phyloP scores from a whole-genome alignment of 2,113 vertebrate species.

The Tragelaphus scriptus region DNA sequence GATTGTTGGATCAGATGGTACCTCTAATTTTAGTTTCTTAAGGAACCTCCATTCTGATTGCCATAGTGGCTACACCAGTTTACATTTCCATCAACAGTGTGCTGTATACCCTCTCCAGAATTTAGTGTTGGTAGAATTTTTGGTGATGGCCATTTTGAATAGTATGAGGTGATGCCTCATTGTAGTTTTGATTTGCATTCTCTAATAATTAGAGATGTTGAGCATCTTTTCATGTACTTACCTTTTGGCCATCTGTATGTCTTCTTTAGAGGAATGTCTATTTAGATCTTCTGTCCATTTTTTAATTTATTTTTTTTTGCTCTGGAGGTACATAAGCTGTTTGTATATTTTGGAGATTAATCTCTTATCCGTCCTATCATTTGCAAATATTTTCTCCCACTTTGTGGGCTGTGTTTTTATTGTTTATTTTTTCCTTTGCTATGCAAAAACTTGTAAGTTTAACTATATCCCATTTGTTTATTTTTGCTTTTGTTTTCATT shows the following conservation, averaged over 20 bases:
- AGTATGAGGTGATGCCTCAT: not conserved
- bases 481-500: not conserved
- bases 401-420: not conserved
- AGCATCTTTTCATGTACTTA: not conserved
- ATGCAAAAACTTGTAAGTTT: not conserved
- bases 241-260: not conserved
- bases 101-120: not conserved
- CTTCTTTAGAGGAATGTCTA: not conserved
- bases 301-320: not conserved
- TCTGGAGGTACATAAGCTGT: not conserved
- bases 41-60: not conserved
- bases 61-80: not conserved
- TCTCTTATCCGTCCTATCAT: fast-evolving
- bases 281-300: not conserved
- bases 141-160: not conserved
- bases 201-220: not conserved
- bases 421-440: not conserved
- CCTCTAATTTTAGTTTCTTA: not conserved
- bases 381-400: not conserved
- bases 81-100: not conserved
- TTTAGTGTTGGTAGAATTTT: not conserved
- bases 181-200: not conserved
- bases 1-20: not conserved
- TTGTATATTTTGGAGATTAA: not conserved
- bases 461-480: not conserved